These are phyloP conservation scores for Takifugu ocellatus DNA, from an alignment of 2,797 vertebrate genomes.

Conservation along the genomic window DNA sequence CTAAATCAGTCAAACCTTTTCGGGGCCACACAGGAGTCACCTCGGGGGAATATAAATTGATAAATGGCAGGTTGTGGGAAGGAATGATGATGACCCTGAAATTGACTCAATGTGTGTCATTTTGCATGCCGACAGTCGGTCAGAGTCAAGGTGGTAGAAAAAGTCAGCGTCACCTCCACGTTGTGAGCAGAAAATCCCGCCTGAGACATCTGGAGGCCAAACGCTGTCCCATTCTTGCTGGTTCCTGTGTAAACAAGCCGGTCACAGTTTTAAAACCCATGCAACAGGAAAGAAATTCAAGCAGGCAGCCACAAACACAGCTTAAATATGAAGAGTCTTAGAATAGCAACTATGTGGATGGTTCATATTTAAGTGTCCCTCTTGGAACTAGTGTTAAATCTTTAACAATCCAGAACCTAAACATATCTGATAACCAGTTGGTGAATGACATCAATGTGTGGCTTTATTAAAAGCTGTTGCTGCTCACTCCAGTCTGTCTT, in stretches of 20 bases:
- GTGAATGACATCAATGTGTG: background rate
- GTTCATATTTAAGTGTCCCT: background rate
- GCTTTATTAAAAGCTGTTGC: too few relatives aligned
- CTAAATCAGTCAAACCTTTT: conserved; percentile 60
- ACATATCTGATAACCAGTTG: background rate
- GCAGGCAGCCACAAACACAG: conserved; percentile 1
- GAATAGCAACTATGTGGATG: background rate
- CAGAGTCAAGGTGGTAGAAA: conserved; percentile 29
- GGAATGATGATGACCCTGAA: conserved; percentile 30
- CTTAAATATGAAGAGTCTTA: background rate
- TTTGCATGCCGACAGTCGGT: conserved; percentile 36
- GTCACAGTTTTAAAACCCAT: conserved; percentile 20
- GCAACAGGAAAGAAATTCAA: conserved; percentile 13
- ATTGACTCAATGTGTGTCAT: conserved; percentile 53
- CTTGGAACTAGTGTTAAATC: too few relatives aligned
- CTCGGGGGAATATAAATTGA: conserved; percentile 36
- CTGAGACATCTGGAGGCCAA: conserved; percentile 98
- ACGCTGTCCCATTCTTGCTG: conserved; percentile 96
- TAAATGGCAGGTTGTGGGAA: conserved; percentile 42
- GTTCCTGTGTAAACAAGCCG: conserved; percentile 82
- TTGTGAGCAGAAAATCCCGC: conserved; percentile 96
- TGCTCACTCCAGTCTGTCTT: too few relatives aligned
- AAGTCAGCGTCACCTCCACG: conserved; percentile 84
- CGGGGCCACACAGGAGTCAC: conserved; percentile 42
- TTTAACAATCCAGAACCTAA: background rate